These are phyloP conservation scores for Malacosoma neustria DNA, from an alignment of 2,888 invertebrate species.

Conservation along the genomic window DNA sequence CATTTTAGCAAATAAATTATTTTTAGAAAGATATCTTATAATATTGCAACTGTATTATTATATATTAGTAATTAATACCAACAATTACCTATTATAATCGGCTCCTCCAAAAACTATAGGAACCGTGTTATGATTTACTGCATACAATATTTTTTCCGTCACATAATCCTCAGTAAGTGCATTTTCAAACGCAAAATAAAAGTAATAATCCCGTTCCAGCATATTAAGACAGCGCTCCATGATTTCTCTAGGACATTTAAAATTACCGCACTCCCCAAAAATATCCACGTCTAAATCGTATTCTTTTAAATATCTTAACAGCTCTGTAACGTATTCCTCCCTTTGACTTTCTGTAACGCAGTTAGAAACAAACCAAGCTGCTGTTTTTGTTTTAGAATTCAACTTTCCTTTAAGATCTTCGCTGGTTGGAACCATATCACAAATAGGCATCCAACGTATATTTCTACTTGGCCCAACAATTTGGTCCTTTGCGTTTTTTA, in stretches of 20 bases:
- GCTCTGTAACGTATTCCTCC: constrained; percentile 26
- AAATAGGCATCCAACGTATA: constrained; percentile 28
- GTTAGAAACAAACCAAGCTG: constrained; percentile 49
- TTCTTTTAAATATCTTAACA: constrained; percentile 25
- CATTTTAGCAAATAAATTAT: too few species aligned
- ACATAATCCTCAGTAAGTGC: constrained; percentile 52
- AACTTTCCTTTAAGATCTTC: constrained; percentile 20
- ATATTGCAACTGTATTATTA: too few species aligned
- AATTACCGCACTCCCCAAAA: constrained; percentile 40
- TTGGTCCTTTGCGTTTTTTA: constrained; percentile 29
- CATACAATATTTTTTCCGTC: constrained; percentile 47
- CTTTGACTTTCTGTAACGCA: constrained; percentile 37
- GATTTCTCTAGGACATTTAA: constrained; percentile 30
- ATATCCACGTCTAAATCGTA: constrained; percentile 35
- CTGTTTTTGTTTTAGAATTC: constrained; percentile 26
- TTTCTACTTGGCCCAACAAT: constrained; percentile 32
- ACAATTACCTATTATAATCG: constrained; percentile 73
- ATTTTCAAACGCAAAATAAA: constrained; percentile 56
- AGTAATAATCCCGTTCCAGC: constrained; percentile 39
- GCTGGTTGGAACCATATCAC: constrained; percentile 24
- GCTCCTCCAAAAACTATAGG: constrained; percentile 81
- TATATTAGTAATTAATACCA: too few species aligned
- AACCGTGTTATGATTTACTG: constrained; percentile 74
- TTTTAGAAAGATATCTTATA: too few species aligned
- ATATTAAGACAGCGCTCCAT: constrained; percentile 32